Conservation (phyloP, 2,888 invertebrate genomes). For the Caenorhabditis sulstoni region DNA sequence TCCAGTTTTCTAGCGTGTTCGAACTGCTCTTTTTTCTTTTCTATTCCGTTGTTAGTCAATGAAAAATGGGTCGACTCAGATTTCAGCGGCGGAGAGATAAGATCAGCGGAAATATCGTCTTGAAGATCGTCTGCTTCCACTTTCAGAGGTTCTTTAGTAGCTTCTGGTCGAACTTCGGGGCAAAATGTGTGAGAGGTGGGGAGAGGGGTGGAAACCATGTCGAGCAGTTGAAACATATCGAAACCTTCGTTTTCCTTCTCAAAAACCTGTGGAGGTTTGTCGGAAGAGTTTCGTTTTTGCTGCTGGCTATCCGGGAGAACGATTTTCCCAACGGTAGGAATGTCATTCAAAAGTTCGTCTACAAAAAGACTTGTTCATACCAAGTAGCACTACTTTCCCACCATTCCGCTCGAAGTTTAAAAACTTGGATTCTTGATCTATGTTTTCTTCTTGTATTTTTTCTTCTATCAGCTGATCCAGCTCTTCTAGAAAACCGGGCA, state of each 20-base stretch:
- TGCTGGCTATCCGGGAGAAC: no score
- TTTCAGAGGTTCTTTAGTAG: no score
- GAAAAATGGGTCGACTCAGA: no score
- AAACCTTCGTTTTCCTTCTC: conserved; percentile 8
- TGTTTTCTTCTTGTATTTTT: conserved; percentile 32
- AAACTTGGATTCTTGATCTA: conserved; percentile 24
- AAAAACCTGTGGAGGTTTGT: neutral
- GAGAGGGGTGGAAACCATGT: conserved; percentile 33
- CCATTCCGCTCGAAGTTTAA: conserved; percentile 16
- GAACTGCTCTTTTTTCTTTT: conserved; percentile 30
- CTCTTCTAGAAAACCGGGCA: conserved; percentile 58
- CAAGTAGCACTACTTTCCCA: neutral
- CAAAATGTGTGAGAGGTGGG: neutral
- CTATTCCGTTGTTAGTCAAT: neutral
- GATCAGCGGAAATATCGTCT: neutral
- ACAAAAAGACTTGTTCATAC: neutral
- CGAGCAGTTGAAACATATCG: conserved; percentile 59
- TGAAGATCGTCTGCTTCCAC: no score
- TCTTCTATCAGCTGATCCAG: conserved; percentile 24
- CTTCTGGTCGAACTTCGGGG: neutral
- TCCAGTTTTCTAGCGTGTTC: conserved; percentile 56
- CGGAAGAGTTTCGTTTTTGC: neutral
- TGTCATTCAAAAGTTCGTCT: conserved; percentile 38
- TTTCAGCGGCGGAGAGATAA: no score
- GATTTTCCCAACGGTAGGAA: conserved; percentile 56